Conservation (phyloP, 1,140 invertebrate genomes). For the Druon quercuslanigerum region DNA sequence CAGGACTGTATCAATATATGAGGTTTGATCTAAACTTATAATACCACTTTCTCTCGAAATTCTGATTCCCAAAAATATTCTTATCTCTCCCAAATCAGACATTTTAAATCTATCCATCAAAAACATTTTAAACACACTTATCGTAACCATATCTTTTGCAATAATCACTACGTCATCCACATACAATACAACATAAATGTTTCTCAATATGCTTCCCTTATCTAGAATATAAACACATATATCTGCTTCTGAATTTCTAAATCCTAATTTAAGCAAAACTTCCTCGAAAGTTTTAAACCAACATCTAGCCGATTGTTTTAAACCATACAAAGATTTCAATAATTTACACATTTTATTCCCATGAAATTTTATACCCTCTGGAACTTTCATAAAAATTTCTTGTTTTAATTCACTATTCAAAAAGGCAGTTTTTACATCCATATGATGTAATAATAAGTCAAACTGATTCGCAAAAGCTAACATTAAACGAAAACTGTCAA, state of each 20-base stretch:
- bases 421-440: constrained; percentile 64
- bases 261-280: too few species aligned
- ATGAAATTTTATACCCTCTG: constrained; percentile 17
- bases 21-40: not conserved
- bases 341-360: constrained; percentile 44
- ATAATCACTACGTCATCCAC: constrained; percentile 39
- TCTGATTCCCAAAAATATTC: too few species aligned
- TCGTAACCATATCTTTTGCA: not conserved
- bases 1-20: not conserved
- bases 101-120: too few species aligned
- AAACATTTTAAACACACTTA: too few species aligned
- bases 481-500: constrained; percentile 60
- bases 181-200: too few species aligned
- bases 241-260: constrained; percentile 39
- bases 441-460: constrained; percentile 67
- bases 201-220: constrained; percentile 34
- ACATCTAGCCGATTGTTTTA: too few species aligned
- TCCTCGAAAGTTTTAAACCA: too few species aligned
- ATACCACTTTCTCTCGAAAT: not conserved
- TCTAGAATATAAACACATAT: constrained; percentile 44
- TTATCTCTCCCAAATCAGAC: too few species aligned
- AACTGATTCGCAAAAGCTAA: constrained; percentile 69
- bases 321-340: constrained; percentile 59
- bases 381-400: constrained; percentile 36
- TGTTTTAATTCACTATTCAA: constrained; percentile 42